Evolutionary conservation across 2,797 vertebrate species (phyloP).

Genomic region (Aeoliscus strigatus): DNA sequence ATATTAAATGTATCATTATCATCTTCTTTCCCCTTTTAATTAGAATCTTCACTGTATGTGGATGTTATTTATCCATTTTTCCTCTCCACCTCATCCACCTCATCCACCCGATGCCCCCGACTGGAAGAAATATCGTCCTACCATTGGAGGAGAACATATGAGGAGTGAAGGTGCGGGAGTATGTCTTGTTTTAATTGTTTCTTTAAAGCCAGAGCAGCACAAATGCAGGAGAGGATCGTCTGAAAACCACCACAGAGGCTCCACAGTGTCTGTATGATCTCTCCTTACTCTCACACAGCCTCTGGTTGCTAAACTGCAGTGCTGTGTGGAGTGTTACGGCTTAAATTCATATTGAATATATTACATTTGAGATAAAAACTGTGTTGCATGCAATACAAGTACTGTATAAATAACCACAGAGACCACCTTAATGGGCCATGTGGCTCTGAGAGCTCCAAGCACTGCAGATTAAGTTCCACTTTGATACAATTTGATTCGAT

Average conservation of each 20-base stretch:
- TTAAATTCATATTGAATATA: no score
- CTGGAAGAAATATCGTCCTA: slow-evolving; percentile 51
- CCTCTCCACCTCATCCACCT: no score
- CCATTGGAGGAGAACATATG: slow-evolving; percentile 46
- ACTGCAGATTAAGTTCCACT: no score
- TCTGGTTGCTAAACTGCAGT: no score
- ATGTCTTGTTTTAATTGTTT: slow-evolving; percentile 69
- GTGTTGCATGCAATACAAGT: no score
- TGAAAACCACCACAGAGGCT: slow-evolving; percentile 43
- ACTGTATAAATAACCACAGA: no score
- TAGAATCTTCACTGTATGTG: slow-evolving; percentile 12
- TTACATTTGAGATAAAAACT: no score
- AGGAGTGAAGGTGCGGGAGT: slow-evolving; percentile 54
- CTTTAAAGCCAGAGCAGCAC: slow-evolving; percentile 54
- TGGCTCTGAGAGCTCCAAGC: no score
- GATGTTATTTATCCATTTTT: slow-evolving; percentile 6
- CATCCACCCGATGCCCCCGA: slow-evolving; percentile 20
- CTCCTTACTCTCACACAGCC: slow-evolving; percentile 36
- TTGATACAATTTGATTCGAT: no score
- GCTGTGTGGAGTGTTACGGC: no score
- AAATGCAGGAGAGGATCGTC: slow-evolving; percentile 34
- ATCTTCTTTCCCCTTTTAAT: slow-evolving; percentile 11
- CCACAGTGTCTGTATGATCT: slow-evolving; percentile 21
- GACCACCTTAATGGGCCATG: no score
- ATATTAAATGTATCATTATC: slow-evolving; percentile 16